A percentile compares a stretch with the other conserved stretches of the same genome.
These are phyloP conservation scores for Phylloscopus whistleri DNA, from an alignment of 2,113 vertebrate species.

Conservation along the genomic window DNA sequence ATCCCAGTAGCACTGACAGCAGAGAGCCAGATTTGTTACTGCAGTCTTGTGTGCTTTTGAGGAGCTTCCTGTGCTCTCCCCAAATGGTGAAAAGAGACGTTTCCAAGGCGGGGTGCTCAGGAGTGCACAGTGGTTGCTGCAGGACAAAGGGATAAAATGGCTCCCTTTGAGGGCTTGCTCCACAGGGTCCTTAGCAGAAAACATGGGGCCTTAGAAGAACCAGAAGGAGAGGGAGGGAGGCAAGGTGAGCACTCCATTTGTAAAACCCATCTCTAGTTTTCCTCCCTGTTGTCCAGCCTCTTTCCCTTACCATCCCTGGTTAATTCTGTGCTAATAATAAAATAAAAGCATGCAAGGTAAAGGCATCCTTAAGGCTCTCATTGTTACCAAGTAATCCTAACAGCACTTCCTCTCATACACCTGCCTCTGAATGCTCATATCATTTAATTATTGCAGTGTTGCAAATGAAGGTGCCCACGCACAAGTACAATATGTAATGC, in stretches of 20 bases:
- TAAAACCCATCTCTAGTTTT: not conserved
- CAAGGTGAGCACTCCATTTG: not conserved
- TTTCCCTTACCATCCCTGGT: not conserved
- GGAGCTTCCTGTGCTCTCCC: not conserved
- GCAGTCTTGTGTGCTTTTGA: not conserved
- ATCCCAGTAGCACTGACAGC: not conserved
- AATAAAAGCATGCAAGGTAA: not conserved
- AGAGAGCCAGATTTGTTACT: not conserved
- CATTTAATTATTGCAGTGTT: constrained; percentile 23
- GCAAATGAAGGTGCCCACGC: constrained; percentile 8
- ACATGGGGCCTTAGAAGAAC: not conserved
- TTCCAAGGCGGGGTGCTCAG: not conserved
- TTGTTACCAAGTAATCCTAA: not conserved
- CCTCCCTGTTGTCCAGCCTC: not conserved
- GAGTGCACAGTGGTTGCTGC: not conserved
- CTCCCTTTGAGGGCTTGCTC: not conserved
- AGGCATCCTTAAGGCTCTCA: constrained; percentile 1
- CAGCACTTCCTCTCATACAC: not conserved
- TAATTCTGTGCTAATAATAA: not conserved
- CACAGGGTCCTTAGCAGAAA: not conserved
- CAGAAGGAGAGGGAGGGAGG: not conserved
- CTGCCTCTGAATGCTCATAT: not conserved
- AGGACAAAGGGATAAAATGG: not conserved
- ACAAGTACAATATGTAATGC: not conserved
- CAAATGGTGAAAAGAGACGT: not conserved